phyloP scores from a whole-genome alignment of 2,797 vertebrate genomes.

The Diceros bicornis region DNA sequence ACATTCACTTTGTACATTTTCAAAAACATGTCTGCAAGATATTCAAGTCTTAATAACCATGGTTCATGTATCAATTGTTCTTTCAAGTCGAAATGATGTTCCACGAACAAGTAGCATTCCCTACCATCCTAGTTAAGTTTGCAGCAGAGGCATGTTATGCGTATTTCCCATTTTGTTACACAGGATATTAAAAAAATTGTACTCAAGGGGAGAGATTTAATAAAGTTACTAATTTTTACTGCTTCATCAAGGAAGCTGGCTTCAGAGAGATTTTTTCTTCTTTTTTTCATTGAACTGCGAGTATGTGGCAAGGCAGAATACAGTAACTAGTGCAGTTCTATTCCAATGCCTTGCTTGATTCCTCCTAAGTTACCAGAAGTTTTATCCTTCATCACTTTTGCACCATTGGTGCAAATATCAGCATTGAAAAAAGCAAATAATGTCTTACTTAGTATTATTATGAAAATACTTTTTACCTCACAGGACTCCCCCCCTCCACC shows the following conservation, averaged over 20 bases:
- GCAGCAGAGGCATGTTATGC: neutral
- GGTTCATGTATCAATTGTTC: neutral
- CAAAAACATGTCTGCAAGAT: neutral
- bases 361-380: neutral
- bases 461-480: neutral
- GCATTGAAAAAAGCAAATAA: neutral
- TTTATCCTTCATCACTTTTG: neutral
- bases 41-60: constrained; percentile 4
- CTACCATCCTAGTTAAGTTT: neutral
- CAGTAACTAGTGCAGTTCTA: neutral
- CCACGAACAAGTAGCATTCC: neutral
- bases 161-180: constrained; percentile 30
- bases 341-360: neutral
- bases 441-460: neutral
- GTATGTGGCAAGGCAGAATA: neutral
- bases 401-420: neutral
- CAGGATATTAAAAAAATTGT: neutral
- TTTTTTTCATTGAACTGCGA: neutral
- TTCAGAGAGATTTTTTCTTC: neutral
- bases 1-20: neutral
- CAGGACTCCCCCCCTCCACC: too few relatives aligned
- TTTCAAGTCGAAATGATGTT: constrained; percentile 1
- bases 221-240: constrained; percentile 11
- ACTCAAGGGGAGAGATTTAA: neutral
- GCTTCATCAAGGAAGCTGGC: neutral